Evolutionary conservation across 2,797 vertebrate genomes (phyloP), one percentile per base, ranked within the genome.

Genomic region (Neosalanx taihuensis): DNA sequence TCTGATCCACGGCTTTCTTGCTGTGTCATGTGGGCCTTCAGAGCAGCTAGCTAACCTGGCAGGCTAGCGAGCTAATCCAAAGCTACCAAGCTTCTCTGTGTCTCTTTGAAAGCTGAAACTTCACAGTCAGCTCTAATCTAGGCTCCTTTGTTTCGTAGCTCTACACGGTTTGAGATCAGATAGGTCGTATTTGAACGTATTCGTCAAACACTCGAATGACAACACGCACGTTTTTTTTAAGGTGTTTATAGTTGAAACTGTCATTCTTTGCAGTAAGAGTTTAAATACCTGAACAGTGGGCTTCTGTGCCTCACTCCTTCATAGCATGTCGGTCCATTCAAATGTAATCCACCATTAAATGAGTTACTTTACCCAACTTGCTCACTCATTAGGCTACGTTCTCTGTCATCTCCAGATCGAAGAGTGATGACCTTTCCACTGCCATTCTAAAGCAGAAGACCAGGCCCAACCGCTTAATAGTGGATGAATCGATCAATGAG

Each of bases 361-460:
- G 10, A 13, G 6, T 61, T 23, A 26, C 59, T 29, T 13, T 29
- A 61, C 23, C 59, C 23, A 61, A 30, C 26, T 15, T 20, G 41
- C 9, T 46, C 6, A 56, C 51, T 17, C 4, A 56, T 56, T 17
- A n/a, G 51, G 51, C 20, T 58, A 23, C 20, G n/a, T 20, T 59
- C 12, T 6, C 51, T n/a, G 51, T 56, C 6, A 59, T 59, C 6
- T 59, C 33, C n/a, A 69, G 67, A 69, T 58, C 67, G 33, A 96
- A 95, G 91, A 93, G 88, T 1, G 95, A 96, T 87, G 95, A 96
- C 79, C 90, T 96, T 58, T 94, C 94, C 0, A 96, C 95, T 86
- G 95, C 95, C 41, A 96, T 96, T 89, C 88, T 96, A 78, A 96
- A 96, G 90, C 95, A 96, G 88, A 96, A 96, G 90, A 94, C 92